These are phyloP conservation scores for Varroa destructor DNA, from an alignment of 1,140 invertebrate species.

Conservation along the genomic window DNA sequence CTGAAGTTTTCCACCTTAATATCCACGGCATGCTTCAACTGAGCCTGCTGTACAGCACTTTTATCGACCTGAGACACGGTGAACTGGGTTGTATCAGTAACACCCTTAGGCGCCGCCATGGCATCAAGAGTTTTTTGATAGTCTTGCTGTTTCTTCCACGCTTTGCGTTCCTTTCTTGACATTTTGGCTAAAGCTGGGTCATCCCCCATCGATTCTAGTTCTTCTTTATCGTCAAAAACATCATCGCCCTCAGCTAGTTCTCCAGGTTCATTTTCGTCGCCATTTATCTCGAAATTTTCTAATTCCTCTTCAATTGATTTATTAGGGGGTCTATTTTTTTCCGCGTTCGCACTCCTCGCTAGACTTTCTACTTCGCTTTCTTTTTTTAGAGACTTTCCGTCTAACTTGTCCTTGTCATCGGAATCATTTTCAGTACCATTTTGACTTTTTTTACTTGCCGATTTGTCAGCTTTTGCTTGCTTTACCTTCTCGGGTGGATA, in stretches of 20 bases:
- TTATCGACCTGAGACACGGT: slow-evolving; percentile 88
- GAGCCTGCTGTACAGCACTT: slow-evolving; percentile 61
- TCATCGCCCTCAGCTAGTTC: slow-evolving; percentile 31
- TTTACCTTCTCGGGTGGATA: background rate
- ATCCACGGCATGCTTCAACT: slow-evolving; percentile 85
- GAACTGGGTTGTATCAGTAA: slow-evolving; percentile 80
- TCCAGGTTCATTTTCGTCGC: slow-evolving; percentile 28
- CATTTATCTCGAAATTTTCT: slow-evolving; percentile 4
- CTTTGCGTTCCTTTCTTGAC: slow-evolving; percentile 87
- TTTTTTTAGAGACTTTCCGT: background rate
- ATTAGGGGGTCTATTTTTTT: slow-evolving; percentile 30
- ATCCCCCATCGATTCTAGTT: slow-evolving; percentile 32
- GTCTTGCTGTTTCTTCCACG: slow-evolving; percentile 69
- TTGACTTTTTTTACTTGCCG: background rate
- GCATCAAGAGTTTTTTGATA: slow-evolving; percentile 81
- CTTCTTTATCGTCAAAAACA: slow-evolving; percentile 13
- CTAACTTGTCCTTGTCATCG: background rate
- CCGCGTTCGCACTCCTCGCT: slow-evolving; percentile 22
- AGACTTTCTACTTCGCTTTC: background rate
- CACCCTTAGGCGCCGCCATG: slow-evolving; percentile 69
- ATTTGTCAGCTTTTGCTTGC: background rate
- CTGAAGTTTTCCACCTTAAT: slow-evolving; percentile 97
- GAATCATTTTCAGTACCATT: background rate
- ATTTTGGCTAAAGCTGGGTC: slow-evolving; percentile 44
- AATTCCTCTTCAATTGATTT: slow-evolving; percentile 31